Percentiles rank a stretch among this genome's conserved stretches.
Evolutionary conservation across 1,140 invertebrate genomes (phyloP).

Genomic region (Daktulosphaira vitifoliae): DNA sequence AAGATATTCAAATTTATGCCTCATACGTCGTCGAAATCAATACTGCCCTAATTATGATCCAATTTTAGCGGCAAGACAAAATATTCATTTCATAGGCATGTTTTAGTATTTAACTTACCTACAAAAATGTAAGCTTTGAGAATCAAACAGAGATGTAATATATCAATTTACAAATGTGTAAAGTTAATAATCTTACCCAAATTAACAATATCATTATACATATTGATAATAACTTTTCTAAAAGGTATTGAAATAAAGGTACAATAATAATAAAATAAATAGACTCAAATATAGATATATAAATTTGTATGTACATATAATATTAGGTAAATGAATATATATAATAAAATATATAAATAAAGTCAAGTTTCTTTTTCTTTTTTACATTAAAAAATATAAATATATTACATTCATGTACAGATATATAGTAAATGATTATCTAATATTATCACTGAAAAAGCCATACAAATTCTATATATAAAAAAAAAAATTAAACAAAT

Average conservation of each 20-base stretch:
- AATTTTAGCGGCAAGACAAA: neutral
- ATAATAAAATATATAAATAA: constrained; percentile 26
- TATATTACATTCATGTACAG: constrained; percentile 24
- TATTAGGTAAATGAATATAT: neutral
- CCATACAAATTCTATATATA: constrained; percentile 11
- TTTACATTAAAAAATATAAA: constrained; percentile 30
- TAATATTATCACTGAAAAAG: constrained; percentile 21
- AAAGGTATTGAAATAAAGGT: no score
- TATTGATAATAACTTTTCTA: no score
- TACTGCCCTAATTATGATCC: neutral
- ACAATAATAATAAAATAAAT: no score
- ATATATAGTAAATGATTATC: constrained; percentile 16
- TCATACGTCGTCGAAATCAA: constrained; percentile 6
- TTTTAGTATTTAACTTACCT: no score
- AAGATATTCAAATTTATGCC: neutral
- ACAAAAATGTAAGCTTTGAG: no score
- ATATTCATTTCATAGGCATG: no score
- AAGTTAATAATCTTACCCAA: no score
- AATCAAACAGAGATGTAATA: no score
- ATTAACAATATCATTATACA: no score
- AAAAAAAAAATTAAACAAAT: constrained; percentile 4
- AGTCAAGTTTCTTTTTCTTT: neutral
- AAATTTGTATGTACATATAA: no score
- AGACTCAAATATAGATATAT: no score
- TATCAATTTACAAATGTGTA: no score